Percentiles rank a stretch among this genome's conserved stretches.
Conservation (phyloP, 2,113 vertebrate genomes). For the Nipponia nippon region DNA sequence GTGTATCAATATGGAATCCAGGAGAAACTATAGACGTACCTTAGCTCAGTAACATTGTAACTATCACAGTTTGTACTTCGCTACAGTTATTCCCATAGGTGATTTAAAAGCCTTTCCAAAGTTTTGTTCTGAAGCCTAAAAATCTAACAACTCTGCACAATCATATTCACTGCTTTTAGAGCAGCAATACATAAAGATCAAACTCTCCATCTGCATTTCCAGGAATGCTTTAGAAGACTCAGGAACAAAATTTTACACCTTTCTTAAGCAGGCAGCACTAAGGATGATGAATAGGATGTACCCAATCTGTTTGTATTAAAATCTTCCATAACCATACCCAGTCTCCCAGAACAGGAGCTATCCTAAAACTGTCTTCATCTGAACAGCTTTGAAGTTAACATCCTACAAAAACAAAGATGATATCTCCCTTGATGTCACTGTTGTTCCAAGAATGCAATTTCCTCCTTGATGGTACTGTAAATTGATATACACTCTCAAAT, state of each 20-base stretch:
- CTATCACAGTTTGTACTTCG: fast-evolving
- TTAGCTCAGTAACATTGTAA: background rate
- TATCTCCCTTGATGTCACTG: background rate
- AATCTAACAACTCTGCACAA: background rate
- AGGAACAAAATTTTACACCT: background rate
- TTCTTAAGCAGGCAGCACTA: background rate
- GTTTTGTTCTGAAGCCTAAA: background rate
- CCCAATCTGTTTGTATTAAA: background rate
- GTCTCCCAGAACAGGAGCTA: background rate
- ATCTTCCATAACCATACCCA: background rate
- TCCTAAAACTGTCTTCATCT: background rate
- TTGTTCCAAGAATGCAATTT: background rate
- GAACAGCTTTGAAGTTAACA: background rate
- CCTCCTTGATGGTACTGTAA: background rate
- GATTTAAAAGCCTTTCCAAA: background rate
- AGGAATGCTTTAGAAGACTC: background rate
- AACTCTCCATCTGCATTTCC: background rate
- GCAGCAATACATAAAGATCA: background rate
- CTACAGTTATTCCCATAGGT: background rate
- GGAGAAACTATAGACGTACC: background rate
- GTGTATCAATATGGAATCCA: background rate
- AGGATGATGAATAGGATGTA: background rate
- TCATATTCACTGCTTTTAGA: background rate
- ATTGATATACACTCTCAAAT: background rate
- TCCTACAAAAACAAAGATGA: background rate